Percentiles rank a stretch among this genome's conserved stretches.
These are phyloP conservation scores for Cosmia trapezina DNA, from an alignment of 2,888 invertebrate genomes.

Conservation along the genomic window DNA sequence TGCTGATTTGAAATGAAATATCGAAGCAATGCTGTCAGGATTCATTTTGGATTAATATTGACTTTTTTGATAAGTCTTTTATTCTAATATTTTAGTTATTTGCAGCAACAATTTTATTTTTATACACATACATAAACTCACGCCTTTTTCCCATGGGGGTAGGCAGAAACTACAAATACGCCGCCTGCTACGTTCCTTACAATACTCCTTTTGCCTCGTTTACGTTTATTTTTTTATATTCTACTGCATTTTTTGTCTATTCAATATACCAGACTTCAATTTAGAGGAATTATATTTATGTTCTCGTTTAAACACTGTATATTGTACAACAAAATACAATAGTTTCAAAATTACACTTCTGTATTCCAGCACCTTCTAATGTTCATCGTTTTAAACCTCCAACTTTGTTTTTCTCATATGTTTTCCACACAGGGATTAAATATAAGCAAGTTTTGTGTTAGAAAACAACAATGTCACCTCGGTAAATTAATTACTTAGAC, in stretches of 20 bases:
- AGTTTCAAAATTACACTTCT: slow-evolving; percentile 16
- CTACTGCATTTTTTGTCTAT: background rate
- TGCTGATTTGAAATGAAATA: background rate
- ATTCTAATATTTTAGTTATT: background rate
- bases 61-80: background rate
- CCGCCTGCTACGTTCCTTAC: too few relatives aligned
- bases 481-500: slow-evolving; percentile 54
- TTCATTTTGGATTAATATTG: background rate
- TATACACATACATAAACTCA: too few relatives aligned
- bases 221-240: too few relatives aligned
- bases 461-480: slow-evolving; percentile 47
- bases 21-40: background rate
- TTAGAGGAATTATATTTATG: background rate
- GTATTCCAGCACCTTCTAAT: slow-evolving; percentile 9
- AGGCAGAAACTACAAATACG: too few relatives aligned
- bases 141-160: too few relatives aligned
- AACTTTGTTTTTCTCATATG: slow-evolving; percentile 27
- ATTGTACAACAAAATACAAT: too few relatives aligned
- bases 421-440: slow-evolving; percentile 33
- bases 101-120: background rate
- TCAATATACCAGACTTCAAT: background rate
- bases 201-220: too few relatives aligned
- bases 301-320: background rate
- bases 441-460: slow-evolving; percentile 17
- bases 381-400: slow-evolving; percentile 27